Evolutionary conservation across 1,140 invertebrate genomes (phyloP).

Genomic region (Orussus abietinus): DNA sequence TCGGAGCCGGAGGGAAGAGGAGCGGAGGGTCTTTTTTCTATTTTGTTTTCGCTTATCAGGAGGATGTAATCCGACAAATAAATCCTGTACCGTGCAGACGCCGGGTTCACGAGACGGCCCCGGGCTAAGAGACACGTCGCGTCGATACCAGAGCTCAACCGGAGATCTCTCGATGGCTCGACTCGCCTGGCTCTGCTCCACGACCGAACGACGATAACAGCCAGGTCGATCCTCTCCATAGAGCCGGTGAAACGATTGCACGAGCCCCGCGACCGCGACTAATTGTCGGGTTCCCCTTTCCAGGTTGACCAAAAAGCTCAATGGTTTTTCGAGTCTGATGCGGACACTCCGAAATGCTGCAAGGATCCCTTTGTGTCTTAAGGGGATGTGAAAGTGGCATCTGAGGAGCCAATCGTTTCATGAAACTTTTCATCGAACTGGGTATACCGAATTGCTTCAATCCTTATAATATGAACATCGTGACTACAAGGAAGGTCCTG

Average conservation of each 20-base stretch:
- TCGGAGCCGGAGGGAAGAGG: constrained; percentile 24
- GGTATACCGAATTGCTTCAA: too few species aligned
- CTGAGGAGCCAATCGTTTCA: too few species aligned
- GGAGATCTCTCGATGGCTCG: not conserved
- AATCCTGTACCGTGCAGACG: constrained; percentile 35
- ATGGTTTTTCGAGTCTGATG: too few species aligned
- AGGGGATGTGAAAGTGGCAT: too few species aligned
- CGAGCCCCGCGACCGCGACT: too few species aligned
- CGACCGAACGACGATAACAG: constrained; percentile 13
- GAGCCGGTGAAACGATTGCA: not conserved
- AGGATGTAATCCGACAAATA: constrained; percentile 36
- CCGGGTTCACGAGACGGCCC: constrained; percentile 5
- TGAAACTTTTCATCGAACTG: too few species aligned
- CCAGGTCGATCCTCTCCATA: constrained; percentile 7
- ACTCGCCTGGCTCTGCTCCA: constrained; percentile 3
- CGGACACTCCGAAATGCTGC: too few species aligned
- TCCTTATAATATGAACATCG: too few species aligned
- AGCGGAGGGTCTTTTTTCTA: constrained; percentile 20
- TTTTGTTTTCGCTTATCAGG: constrained; percentile 38
- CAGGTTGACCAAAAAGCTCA: too few species aligned
- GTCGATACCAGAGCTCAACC: constrained; percentile 27
- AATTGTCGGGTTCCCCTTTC: too few species aligned
- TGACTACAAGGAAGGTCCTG: too few species aligned
- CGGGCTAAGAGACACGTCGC: constrained; percentile 14
- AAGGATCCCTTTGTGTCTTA: too few species aligned